phyloP scores from a whole-genome alignment of 2,797 vertebrate genomes.

The Malacoraja senta region DNA sequence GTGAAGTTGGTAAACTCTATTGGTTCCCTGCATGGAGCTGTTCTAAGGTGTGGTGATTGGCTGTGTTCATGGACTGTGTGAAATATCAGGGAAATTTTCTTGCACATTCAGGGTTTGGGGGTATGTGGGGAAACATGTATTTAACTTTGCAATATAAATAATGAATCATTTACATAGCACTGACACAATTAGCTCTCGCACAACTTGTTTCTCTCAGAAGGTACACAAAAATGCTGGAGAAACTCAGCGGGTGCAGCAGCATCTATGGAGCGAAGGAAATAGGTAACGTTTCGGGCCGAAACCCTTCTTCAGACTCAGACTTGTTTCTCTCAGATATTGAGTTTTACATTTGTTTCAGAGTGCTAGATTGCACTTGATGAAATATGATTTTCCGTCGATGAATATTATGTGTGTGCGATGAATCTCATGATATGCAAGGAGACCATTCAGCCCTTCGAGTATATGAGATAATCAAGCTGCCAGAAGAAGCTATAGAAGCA shows the following conservation, averaged over 20 bases:
- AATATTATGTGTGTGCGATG: no score
- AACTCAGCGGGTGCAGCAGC: no score
- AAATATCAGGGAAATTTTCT: not conserved
- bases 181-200: not conserved
- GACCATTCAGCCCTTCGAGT: no score
- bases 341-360: not conserved
- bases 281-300: no score
- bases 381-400: no score
- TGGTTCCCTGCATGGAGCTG: not conserved
- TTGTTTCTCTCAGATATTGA: not conserved
- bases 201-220: not conserved
- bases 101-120: not conserved
- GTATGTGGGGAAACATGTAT: not conserved
- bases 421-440: no score
- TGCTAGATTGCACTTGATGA: not conserved
- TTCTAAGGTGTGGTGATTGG: not conserved
- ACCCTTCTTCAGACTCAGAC: no score
- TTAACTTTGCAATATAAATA: not conserved
- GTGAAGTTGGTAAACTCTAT: not conserved
- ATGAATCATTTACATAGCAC: not conserved
- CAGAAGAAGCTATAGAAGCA: no score
- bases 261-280: no score
- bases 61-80: not conserved
- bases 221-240: no score
- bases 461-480: no score